phyloP scores from a whole-genome alignment of 2,888 invertebrate species.

The Lymantria dispar region DNA sequence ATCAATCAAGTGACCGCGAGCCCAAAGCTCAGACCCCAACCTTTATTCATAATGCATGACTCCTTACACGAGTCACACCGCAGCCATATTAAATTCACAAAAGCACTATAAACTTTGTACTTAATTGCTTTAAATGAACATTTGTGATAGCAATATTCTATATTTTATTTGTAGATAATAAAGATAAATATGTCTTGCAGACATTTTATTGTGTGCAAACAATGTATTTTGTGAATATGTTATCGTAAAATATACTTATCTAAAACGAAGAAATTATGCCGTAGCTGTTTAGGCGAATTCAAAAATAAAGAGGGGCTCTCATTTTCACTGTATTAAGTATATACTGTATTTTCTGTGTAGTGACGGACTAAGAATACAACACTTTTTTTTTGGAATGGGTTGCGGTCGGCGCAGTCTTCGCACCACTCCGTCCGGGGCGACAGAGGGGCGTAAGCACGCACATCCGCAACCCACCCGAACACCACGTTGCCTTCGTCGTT shows the following conservation, averaged over 20 bases:
- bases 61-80: conserved; percentile 37
- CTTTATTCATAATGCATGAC: conserved; percentile 58
- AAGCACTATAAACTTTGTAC: conserved; percentile 9
- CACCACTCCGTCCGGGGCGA: too few relatives aligned
- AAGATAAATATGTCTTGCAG: neutral
- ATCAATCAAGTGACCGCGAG: conserved; percentile 54
- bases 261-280: conserved; percentile 23
- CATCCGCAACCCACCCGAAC: too few relatives aligned
- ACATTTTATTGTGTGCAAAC: neutral
- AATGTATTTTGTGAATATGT: neutral
- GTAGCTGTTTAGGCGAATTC: too few relatives aligned
- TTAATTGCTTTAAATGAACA: conserved; percentile 7
- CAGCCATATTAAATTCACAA: conserved; percentile 31
- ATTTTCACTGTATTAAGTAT: too few relatives aligned
- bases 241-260: conserved; percentile 5
- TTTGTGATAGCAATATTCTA: neutral
- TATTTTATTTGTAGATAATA: neutral
- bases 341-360: too few relatives aligned
- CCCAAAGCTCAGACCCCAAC: conserved; percentile 30
- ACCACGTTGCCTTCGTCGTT: too few relatives aligned
- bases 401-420: too few relatives aligned
- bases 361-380: too few relatives aligned
- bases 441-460: too few relatives aligned
- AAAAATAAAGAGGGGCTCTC: too few relatives aligned
- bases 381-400: too few relatives aligned